phyloP scores from a whole-genome alignment of 2,888 invertebrate species.

The Ectemnius continuus region DNA sequence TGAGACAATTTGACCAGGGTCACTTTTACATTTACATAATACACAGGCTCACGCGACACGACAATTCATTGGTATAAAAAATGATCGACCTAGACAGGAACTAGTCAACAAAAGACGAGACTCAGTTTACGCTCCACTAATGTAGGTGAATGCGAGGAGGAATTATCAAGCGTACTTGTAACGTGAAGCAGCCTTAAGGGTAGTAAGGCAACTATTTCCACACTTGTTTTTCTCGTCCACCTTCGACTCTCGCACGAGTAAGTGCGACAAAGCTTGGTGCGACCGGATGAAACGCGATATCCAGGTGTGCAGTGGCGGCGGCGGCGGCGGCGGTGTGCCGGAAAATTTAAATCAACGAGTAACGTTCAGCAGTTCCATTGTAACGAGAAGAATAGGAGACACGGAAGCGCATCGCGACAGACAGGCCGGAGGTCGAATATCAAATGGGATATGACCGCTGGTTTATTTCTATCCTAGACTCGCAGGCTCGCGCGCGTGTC shows the following conservation, averaged over 20 bases:
- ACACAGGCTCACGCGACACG: too few relatives aligned
- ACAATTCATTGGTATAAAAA: too few relatives aligned
- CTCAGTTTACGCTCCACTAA: too few relatives aligned
- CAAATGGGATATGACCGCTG: conserved; percentile 64
- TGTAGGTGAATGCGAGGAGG: too few relatives aligned
- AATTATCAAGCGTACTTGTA: too few relatives aligned
- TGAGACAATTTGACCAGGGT: too few relatives aligned
- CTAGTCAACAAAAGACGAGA: too few relatives aligned
- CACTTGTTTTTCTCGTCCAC: background rate
- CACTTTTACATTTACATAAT: too few relatives aligned
- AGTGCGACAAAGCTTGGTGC: background rate
- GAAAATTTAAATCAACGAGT: conserved; percentile 65
- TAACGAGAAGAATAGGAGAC: conserved; percentile 63
- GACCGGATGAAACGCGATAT: conserved; percentile 33
- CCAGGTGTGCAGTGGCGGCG: conserved; percentile 30
- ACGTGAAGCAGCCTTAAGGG: background rate
- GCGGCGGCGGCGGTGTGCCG: conserved; percentile 48
- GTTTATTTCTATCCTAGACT: conserved; percentile 58
- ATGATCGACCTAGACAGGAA: too few relatives aligned
- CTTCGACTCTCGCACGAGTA: background rate
- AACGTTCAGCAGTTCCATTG: conserved; percentile 65
- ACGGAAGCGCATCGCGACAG: conserved; percentile 61
- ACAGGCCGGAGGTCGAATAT: conserved; percentile 65
- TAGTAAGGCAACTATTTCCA: background rate
- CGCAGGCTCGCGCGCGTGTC: conserved; percentile 24